Percentiles rank a stretch among this genome's conserved stretches.
Evolutionary conservation across 2,888 invertebrate species (phyloP).

Genomic region (Thysanoteuthis rhombus): DNA sequence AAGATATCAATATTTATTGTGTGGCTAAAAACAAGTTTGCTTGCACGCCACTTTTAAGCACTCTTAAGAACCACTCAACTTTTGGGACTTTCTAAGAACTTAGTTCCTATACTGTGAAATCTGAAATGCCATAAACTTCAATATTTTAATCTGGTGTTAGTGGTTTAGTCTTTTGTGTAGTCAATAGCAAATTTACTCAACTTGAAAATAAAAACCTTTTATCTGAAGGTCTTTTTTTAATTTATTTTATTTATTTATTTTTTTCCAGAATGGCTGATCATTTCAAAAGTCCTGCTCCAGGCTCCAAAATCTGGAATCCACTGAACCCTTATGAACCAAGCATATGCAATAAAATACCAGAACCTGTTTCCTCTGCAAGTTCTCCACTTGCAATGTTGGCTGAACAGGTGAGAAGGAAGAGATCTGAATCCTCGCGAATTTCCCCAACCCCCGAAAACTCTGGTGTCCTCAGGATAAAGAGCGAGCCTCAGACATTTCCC

Average conservation of each 20-base stretch:
- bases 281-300: not conserved
- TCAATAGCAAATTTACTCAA: too few relatives aligned
- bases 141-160: too few relatives aligned
- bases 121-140: too few relatives aligned
- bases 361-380: not conserved
- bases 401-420: conserved; percentile 12
- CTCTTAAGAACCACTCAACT: too few relatives aligned
- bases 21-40: too few relatives aligned
- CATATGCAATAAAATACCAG: not conserved
- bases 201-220: too few relatives aligned
- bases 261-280: not conserved
- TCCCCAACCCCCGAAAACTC: not conserved
- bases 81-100: too few relatives aligned
- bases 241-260: not conserved
- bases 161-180: too few relatives aligned
- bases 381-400: not conserved
- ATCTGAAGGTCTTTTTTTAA: too few relatives aligned
- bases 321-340: not conserved
- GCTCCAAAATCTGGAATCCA: not conserved
- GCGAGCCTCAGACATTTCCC: not conserved
- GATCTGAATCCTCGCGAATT: not conserved
- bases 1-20: too few relatives aligned
- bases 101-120: too few relatives aligned
- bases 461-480: not conserved
- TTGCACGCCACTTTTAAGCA: too few relatives aligned